Base-by-base conservation (phyloP, 2,888 invertebrate species). In the Melieria picta region DNA sequence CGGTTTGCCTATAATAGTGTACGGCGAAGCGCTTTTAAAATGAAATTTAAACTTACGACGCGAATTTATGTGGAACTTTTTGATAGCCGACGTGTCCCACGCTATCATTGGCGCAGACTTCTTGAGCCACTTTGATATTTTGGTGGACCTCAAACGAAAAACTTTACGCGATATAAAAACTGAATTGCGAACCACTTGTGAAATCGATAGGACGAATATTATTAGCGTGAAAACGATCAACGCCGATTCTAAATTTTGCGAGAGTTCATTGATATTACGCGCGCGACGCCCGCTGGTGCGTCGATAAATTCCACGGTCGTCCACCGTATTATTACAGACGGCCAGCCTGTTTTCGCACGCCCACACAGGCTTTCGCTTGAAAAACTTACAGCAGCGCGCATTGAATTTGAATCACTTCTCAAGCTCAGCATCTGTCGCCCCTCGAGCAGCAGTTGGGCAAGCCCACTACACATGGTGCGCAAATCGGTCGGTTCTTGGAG, bases 281-380 rank as follows among this genome's bases (percentile, higher is more conserved):
- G 57, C 9, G 58, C 16, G 16, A 16, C 67, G 9, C 66, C 61
- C 10, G 56, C 61, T 13, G 66, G 61, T 10, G 4, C 61, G 48
- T 16, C 13, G 10, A 69, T 65, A 48, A 64, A 72, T 61, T 2
- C 69, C 58, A 61, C 43, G 4, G 56, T 69, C 45, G 42, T 61
- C 13, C 43, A 61, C 4, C 42, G 2, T 7, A 61, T 61, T 10
- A 46, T 43, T 43, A 61, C 45, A 4, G 45, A 61, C 61, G 45
- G 13, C 45, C 61, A 48, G 11, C 50, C 50, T 1, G 11, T 48
- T 48, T 48, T 48, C 50, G 50, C 50, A 10, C 47, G 58, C 9
- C 69, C 74, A n/a, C 76, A 77, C n/a, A 58, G 72, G 47, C 72
- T 87, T 1, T 78, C 81, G 1, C 83, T 82, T 0, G 73, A 77